Conservation (phyloP, 2,888 invertebrate genomes). For the Seira sanloemensis region DNA sequence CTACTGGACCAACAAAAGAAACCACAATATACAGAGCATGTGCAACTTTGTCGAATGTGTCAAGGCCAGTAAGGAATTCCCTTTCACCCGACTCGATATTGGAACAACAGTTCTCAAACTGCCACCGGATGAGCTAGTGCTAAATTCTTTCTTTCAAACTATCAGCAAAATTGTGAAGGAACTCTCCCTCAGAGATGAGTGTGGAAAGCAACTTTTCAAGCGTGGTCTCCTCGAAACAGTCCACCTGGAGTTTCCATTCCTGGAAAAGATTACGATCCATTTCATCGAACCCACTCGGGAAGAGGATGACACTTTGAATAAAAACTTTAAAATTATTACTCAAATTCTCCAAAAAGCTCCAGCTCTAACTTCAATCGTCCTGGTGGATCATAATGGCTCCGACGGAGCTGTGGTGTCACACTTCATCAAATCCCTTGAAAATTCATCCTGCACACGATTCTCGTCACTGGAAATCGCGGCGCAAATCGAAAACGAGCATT, state of each 20-base stretch:
- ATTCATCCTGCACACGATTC: conserved; percentile 27
- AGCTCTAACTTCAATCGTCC: conserved; percentile 36
- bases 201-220: conserved; percentile 52
- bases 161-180: conserved; percentile 49
- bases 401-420: conserved; percentile 53
- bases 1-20: conserved; percentile 68
- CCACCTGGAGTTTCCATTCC: conserved; percentile 31
- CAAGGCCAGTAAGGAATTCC: conserved; percentile 47
- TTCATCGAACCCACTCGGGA: conserved; percentile 54
- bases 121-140: conserved; percentile 20
- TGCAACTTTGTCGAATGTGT: conserved; percentile 48
- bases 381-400: conserved; percentile 65
- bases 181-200: conserved; percentile 62
- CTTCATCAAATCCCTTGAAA: conserved; percentile 43
- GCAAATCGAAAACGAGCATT: conserved; percentile 64
- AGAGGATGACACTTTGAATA: conserved; percentile 22
- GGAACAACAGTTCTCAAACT: conserved; percentile 60
- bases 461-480: conserved; percentile 51
- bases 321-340: conserved; percentile 57
- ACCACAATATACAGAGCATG: conserved; percentile 66
- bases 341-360: conserved; percentile 46
- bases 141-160: conserved; percentile 46
- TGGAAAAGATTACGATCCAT: conserved; percentile 48
- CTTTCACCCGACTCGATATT: conserved; percentile 61
- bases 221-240: conserved; percentile 20